These are phyloP conservation scores for Rhineura floridana DNA, from an alignment of 2,113 vertebrate species.

Conservation along the genomic window DNA sequence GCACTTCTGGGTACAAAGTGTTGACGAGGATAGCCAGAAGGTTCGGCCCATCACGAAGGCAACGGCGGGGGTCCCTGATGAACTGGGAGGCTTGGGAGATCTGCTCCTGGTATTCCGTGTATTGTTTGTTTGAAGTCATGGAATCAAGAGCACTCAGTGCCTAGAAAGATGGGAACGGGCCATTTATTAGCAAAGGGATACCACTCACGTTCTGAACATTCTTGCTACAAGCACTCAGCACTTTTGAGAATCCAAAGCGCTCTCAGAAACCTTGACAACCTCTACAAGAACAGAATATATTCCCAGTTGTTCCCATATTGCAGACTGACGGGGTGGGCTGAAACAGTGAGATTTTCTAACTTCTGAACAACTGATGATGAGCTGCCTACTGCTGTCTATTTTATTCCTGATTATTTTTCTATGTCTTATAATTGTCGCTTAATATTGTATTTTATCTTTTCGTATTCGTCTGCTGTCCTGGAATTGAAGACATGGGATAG, in stretches of 20 bases:
- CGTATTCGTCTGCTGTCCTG: background rate
- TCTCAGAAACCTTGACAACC: background rate
- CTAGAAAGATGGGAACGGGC: slow-evolving; percentile 62
- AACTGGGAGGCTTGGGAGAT: slow-evolving; percentile 86
- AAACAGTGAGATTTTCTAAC: background rate
- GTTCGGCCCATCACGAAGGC: slow-evolving; percentile 85
- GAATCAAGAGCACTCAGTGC: slow-evolving; percentile 83
- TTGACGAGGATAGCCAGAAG: slow-evolving; percentile 90
- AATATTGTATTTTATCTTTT: background rate
- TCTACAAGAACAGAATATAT: background rate
- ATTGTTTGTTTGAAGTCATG: slow-evolving; percentile 89
- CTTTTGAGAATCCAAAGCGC: background rate
- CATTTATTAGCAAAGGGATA: background rate
- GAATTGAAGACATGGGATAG: background rate
- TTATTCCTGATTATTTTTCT: no score
- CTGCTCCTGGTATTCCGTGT: slow-evolving; percentile 86
- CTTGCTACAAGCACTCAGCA: background rate
- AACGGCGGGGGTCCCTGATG: slow-evolving; percentile 89
- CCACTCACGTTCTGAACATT: background rate
- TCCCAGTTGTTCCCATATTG: background rate
- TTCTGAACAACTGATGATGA: no score
- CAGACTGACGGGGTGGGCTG: background rate
- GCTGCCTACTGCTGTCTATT: no score
- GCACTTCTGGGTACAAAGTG: slow-evolving; percentile 88
- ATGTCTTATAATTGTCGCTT: background rate